These are phyloP conservation scores for Macropus fuliginosus DNA, from an alignment of 2,797 vertebrate genomes.

Conservation along the genomic window DNA sequence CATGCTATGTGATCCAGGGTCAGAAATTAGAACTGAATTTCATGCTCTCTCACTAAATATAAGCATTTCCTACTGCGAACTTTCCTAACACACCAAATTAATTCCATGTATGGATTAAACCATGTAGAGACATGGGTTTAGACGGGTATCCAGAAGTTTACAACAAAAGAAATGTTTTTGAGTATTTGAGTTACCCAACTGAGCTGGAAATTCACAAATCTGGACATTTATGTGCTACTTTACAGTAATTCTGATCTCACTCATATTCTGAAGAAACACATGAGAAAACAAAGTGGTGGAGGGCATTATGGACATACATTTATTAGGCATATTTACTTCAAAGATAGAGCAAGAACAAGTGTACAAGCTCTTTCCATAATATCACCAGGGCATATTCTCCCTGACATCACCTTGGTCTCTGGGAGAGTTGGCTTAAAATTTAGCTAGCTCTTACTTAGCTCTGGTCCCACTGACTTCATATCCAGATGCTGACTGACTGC, in stretches of 20 bases:
- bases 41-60: neutral
- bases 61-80: neutral
- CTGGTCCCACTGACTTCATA: neutral
- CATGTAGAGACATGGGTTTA: neutral
- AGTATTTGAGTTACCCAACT: neutral
- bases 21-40: neutral
- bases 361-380: neutral
- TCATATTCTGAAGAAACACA: neutral
- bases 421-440: neutral
- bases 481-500: neutral
- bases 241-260: neutral
- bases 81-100: neutral
- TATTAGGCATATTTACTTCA: neutral
- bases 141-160: neutral
- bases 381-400: neutral
- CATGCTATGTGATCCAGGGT: neutral
- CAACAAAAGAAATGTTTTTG: neutral
- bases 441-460: neutral
- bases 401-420: neutral
- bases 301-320: neutral
- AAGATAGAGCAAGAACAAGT: neutral
- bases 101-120: neutral
- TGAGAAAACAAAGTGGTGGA: neutral
- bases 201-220: neutral
- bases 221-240: neutral